Evolutionary conservation across 2,797 vertebrate species (phyloP), one percentile per base, ranked within the genome.

Genomic region (Botia kubotai): DNA sequence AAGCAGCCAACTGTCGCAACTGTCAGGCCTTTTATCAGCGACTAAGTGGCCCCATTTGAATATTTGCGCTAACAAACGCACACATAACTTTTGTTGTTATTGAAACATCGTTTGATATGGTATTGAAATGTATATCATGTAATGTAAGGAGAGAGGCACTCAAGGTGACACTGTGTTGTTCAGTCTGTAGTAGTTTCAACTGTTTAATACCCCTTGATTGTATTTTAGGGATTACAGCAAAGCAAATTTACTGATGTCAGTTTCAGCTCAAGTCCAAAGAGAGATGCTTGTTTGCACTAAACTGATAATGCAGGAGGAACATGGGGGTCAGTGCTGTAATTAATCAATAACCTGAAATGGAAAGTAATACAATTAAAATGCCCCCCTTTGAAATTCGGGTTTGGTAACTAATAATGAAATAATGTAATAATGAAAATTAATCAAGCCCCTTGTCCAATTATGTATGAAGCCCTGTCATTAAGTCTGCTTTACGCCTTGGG

Each of bases 401-500:
- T 70, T 53, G 16, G 57, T 50, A 57, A 77, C 53, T 76, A 39
- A 71, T 71, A 73, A 80, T 72, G 77, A 77, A 39, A 71, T 66
- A 77, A 80, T 76, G 77, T 26, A 26, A 26, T 26, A 77, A 72
- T 67, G 48, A 33, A 68, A 69, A 77, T 77, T 70, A 80, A 82
- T 82, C 69, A 80, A 80, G 57, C 36, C 69, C 67, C 62, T 77
- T 80, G 73, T 82, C 77, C 72, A 75, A 63, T 80, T 67, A 72
- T 75, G 53, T 82, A 48, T 67, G 17, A 82, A 82, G 55, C 73
- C 58, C 53, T 80, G 84, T 77, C 81, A 48, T 82, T 85, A 80
- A 80, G 77, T 83, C 73, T 77, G 77, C 46, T 77, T 73, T 21
- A 58, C 63, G 63, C 84, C 73, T 66, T 4, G 3, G n/a, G 77